Conservation (phyloP, 1,140 invertebrate genomes). For the Probaryconus sp. region DNA sequence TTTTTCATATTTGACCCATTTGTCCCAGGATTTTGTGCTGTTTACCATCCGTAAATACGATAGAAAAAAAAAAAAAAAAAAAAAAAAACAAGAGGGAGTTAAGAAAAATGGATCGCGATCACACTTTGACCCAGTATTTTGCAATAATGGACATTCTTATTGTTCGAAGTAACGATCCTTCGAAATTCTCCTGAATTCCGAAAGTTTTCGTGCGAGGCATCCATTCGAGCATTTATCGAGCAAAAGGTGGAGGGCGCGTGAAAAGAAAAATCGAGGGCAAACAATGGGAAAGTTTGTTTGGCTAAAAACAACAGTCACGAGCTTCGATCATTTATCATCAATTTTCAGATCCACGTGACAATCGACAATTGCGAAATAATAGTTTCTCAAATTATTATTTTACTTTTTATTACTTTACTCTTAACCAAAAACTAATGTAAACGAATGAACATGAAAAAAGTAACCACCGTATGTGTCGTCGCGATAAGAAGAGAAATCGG, state of each 20-base stretch:
- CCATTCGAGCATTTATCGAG: conserved; percentile 22
- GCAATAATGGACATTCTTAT: conserved; percentile 46
- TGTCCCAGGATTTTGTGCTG: conserved; percentile 1
- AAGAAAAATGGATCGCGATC: conserved; percentile 35
- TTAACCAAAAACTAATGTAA: too few relatives aligned
- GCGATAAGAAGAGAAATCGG: too few relatives aligned
- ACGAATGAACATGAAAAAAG: too few relatives aligned
- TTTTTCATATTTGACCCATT: conserved; percentile 35
- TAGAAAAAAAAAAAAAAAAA: too few relatives aligned
- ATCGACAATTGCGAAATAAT: too few relatives aligned
- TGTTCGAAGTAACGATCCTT: conserved; percentile 16
- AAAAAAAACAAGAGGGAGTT: too few relatives aligned
- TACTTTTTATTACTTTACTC: too few relatives aligned
- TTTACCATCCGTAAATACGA: conserved; percentile 21
- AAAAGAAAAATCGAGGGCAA: conserved; percentile 48
- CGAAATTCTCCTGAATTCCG: conserved; percentile 26
- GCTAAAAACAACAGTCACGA: conserved; percentile 22
- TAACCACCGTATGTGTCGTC: too few relatives aligned
- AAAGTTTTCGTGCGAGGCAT: conserved; percentile 35
- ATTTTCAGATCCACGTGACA: too few relatives aligned
- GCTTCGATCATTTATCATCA: too few relatives aligned
- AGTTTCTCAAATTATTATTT: too few relatives aligned
- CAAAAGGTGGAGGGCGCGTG: conserved; percentile 17
- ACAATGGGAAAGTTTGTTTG: conserved; percentile 39
- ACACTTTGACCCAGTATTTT: conserved; percentile 53